Conservation (phyloP, 2,113 vertebrate genomes). For the Anoura caudifer region DNA sequence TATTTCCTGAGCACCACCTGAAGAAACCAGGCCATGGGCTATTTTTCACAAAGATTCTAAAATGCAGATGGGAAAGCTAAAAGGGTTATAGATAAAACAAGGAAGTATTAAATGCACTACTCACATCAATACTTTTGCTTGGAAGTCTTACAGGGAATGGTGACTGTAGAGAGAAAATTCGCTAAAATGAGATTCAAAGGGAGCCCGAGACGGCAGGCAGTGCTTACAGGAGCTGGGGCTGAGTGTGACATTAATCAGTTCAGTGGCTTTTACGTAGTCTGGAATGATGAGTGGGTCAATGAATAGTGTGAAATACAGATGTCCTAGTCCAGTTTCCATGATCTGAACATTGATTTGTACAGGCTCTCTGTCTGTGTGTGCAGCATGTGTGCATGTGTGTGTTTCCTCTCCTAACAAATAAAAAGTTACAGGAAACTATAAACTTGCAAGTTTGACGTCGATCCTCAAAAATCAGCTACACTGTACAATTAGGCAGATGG, state of each 20-base stretch:
- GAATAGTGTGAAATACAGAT: constrained; percentile 1
- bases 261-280: not conserved
- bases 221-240: not conserved
- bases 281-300: not conserved
- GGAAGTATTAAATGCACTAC: not conserved
- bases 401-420: not conserved
- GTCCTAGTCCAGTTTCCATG: not conserved
- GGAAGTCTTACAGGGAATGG: not conserved
- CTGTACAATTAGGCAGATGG: not conserved
- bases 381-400: not conserved
- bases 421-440: not conserved
- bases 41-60: not conserved
- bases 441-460: not conserved
- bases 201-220: not conserved
- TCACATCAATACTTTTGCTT: not conserved
- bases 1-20: not conserved
- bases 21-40: not conserved
- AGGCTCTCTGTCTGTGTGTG: not conserved
- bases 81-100: not conserved
- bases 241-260: not conserved
- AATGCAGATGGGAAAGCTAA: not conserved
- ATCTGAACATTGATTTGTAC: not conserved
- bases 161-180: not conserved
- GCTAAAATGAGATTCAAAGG: not conserved
- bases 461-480: not conserved